A percentile compares a stretch with the other conserved stretches of the same genome.
These are phyloP conservation scores for Seladonia tumulorum DNA, from an alignment of 2,888 invertebrate species.

Conservation along the genomic window DNA sequence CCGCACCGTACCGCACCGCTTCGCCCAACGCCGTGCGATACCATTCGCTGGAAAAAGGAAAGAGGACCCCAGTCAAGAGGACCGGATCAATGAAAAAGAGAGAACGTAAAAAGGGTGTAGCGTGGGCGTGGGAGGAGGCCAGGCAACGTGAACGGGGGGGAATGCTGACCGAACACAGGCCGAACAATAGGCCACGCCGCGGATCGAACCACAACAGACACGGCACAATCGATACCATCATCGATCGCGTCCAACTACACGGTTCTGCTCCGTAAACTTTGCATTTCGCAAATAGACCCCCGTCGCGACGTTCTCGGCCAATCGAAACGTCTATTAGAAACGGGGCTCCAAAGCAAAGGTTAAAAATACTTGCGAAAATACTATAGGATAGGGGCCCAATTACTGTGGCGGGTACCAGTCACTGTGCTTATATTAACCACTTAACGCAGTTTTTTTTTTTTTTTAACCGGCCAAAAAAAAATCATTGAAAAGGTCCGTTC, in stretches of 20 bases:
- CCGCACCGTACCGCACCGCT: not conserved
- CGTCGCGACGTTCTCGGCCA: too few relatives aligned
- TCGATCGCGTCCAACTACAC: not conserved
- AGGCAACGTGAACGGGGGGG: conserved; percentile 28
- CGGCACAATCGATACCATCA: not conserved
- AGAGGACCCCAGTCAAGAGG: conserved; percentile 29
- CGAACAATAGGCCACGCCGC: conserved; percentile 21
- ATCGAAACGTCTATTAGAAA: too few relatives aligned
- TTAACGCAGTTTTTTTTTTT: too few relatives aligned
- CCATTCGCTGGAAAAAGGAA: conserved; percentile 49
- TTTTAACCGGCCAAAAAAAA: too few relatives aligned
- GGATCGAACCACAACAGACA: not conserved
- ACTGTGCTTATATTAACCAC: too few relatives aligned
- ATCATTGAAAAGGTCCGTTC: too few relatives aligned
- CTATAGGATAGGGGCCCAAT: too few relatives aligned
- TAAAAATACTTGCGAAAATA: not conserved
- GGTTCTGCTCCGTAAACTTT: not conserved
- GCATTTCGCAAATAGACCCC: not conserved
- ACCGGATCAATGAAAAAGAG: conserved; percentile 37
- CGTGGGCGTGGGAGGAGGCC: conserved; percentile 43
- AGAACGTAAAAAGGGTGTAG: conserved; percentile 30
- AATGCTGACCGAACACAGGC: not conserved
- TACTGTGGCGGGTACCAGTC: too few relatives aligned
- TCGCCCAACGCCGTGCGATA: conserved; percentile 23
- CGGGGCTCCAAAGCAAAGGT: not conserved